phyloP scores from a whole-genome alignment of 2,113 vertebrate species.

The Pica pica region DNA sequence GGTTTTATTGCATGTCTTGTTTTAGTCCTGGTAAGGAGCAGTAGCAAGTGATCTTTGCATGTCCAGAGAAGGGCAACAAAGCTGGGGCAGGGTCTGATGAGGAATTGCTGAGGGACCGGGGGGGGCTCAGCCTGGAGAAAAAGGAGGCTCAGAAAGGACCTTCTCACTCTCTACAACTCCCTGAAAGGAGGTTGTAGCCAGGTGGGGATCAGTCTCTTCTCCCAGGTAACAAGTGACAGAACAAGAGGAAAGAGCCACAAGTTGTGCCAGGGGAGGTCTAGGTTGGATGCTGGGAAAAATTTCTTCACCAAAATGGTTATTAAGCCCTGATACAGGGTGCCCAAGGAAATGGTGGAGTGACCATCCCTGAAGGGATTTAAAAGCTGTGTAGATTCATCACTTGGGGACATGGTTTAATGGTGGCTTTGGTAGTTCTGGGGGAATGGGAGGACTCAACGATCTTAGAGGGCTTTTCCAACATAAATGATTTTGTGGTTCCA shows the following conservation, averaged over 20 bases:
- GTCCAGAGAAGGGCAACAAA: not conserved
- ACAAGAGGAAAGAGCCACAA: not conserved
- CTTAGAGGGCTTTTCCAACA: not conserved
- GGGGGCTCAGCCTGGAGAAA: not conserved
- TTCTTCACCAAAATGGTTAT: not conserved
- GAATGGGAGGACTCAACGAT: not conserved
- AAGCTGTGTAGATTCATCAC: not conserved
- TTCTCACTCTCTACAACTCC: not conserved
- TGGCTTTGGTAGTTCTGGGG: not conserved
- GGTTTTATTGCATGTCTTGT: not conserved
- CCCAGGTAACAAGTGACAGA: not conserved
- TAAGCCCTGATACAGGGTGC: not conserved
- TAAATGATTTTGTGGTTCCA: not conserved
- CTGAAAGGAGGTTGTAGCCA: not conserved
- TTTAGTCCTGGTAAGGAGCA: rapidly evolving
- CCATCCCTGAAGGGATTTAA: not conserved
- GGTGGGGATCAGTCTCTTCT: not conserved
- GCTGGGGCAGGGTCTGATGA: not conserved
- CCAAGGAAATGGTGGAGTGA: not conserved
- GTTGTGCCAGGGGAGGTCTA: not conserved
- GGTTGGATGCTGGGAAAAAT: not conserved
- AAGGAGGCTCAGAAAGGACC: not conserved
- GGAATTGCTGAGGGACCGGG: not conserved
- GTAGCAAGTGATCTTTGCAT: not conserved
- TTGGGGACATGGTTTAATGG: not conserved